These are phyloP conservation scores for Alosa alosa DNA, from an alignment of 2,113 vertebrate species.

Conservation along the genomic window DNA sequence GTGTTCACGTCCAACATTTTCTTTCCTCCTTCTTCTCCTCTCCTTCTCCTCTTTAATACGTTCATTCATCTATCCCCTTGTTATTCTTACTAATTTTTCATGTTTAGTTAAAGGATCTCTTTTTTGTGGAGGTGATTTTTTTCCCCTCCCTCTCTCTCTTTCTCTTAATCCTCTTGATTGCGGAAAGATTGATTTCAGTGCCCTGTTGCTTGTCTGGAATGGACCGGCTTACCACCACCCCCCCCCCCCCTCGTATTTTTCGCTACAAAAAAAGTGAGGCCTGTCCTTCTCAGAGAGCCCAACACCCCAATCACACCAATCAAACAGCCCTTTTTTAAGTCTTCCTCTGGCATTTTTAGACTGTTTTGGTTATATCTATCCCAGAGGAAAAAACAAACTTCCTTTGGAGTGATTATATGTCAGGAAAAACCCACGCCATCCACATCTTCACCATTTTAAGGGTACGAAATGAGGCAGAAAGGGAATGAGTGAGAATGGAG, in stretches of 20 bases:
- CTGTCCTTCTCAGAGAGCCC: background rate
- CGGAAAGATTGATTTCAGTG: constrained; percentile 18
- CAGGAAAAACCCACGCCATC: background rate
- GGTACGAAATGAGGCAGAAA: background rate
- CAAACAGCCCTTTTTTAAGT: background rate
- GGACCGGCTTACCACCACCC: background rate
- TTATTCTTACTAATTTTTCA: constrained; percentile 16
- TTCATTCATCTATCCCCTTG: background rate
- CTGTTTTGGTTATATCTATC: constrained; percentile 18
- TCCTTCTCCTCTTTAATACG: background rate
- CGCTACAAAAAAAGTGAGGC: background rate
- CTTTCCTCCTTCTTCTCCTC: background rate
- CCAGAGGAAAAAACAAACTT: constrained; percentile 18
- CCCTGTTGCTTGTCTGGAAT: background rate
- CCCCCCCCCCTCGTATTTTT: background rate
- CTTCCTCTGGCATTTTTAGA: background rate
- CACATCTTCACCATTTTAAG: background rate
- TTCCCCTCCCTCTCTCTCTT: background rate
- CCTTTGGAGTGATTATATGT: background rate
- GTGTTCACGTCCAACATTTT: background rate
- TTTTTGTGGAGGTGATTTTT: background rate
- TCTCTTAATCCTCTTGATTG: background rate
- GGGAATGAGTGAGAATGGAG: background rate
- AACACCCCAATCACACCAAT: background rate
- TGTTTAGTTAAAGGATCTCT: constrained; percentile 13